Evolutionary conservation across 2,888 invertebrate species (phyloP).

Genomic region (Lissocephala sabroskyi): DNA sequence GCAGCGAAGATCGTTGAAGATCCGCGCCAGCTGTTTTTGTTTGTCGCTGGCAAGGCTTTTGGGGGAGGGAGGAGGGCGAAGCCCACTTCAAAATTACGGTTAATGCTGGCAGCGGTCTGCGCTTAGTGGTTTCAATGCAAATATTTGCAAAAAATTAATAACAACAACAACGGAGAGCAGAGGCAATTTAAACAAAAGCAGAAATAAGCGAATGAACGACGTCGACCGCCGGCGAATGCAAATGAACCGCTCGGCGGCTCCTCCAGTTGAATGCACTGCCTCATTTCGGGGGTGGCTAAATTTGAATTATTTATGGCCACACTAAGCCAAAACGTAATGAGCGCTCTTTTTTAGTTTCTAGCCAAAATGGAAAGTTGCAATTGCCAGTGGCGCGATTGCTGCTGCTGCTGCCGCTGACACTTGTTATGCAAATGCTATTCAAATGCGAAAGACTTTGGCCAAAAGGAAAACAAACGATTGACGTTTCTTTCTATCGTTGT

Average conservation of each 20-base stretch:
- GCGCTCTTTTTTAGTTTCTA: neutral
- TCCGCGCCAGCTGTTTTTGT: neutral
- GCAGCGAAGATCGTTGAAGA: neutral
- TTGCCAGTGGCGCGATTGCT: neutral
- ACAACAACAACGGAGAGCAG: too few relatives aligned
- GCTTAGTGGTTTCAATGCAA: conserved; percentile 46
- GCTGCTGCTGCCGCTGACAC: conserved; percentile 19
- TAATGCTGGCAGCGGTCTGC: conserved; percentile 40
- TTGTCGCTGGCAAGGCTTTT: conserved; percentile 1
- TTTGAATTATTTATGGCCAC: conserved; percentile 2
- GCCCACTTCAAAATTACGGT: conserved; percentile 32
- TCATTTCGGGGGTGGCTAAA: neutral
- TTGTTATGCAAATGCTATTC: conserved; percentile 56
- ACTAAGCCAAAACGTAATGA: too few relatives aligned
- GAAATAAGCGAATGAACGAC: conserved; percentile 40
- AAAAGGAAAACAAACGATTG: conserved; percentile 18
- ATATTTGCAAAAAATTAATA: conserved; percentile 32
- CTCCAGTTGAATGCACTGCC: conserved; percentile 51
- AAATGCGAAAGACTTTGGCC: conserved; percentile 34
- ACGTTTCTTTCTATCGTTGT: neutral
- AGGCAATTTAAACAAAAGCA: neutral
- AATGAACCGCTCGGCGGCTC: conserved; percentile 18
- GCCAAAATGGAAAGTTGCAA: neutral
- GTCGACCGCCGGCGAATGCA: conserved; percentile 8
- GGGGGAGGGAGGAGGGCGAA: too few relatives aligned